Base-by-base conservation (phyloP, 2,888 invertebrate genomes). In the Noctua janthina region DNA sequence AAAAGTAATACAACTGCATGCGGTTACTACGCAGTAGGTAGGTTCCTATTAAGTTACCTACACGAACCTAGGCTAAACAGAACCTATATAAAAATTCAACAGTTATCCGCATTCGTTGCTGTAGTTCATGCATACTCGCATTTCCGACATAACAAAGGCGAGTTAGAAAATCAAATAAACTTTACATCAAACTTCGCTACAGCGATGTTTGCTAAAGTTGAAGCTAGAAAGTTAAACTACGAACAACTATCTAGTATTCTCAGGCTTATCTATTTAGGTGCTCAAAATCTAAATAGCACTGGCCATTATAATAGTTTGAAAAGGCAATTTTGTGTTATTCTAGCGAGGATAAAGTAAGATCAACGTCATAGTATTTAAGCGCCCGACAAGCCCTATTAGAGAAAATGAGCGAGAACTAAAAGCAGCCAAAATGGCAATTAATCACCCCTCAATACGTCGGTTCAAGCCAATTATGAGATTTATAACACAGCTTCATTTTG, bases 381-480 rank as follows among this genome's bases (percentile, higher is more conserved):
- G 74, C 23, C 78, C 64, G 74, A 79, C 69, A 75, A 69, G 76
- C 74, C 76, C 76, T 83, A 81, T 80, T 84, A 85, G 56, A 39
- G 74, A 83, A 85, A 82, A 56, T 77, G 72, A 87, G 79, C 84
- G 82, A 74, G 54, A 85, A 72, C 82, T 79, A 74, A 80, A 77
- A 78, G 82, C 79, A 71, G 72, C 66, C 70, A 74, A 70, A 78
- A 85, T 72, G 43, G 80, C 70, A 76, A 90, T 90, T 89, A 86
- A 90, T 90, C 89, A 88, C 80, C 43, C 67, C 73, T 62, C 82
- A 72, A 74, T 83, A 83, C 77, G 79, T 78, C 77, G 77, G 85
- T 82, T 75, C 74, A 78, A 81, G 74, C 74, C 85, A 82, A 88
- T 87, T 83, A 81, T 69, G 35, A 79, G 74, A 80, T 83, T 81